Conservation (phyloP, 2,888 invertebrate species). For the Apamea monoglypha region DNA sequence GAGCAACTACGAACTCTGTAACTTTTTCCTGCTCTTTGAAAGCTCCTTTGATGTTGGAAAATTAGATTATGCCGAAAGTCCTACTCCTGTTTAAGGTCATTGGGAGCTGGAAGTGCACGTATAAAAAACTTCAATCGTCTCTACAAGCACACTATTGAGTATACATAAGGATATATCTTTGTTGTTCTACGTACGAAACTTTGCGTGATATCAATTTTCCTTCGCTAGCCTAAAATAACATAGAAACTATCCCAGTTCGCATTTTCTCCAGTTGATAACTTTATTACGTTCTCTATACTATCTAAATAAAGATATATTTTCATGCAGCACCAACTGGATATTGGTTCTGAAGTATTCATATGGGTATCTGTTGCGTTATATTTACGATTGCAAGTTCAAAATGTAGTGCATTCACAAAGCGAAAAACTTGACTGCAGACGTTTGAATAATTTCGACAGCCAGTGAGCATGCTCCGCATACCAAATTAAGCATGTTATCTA, state of each 20-base stretch:
- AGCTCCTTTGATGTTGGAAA: slow-evolving; percentile 53
- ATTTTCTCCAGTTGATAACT: slow-evolving; percentile 19
- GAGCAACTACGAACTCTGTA: slow-evolving; percentile 30
- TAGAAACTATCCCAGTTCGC: slow-evolving; percentile 1
- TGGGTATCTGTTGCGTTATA: not conserved
- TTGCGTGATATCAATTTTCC: slow-evolving; percentile 26
- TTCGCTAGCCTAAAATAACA: slow-evolving; percentile 36
- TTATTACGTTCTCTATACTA: slow-evolving; percentile 13
- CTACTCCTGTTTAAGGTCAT: slow-evolving; percentile 11
- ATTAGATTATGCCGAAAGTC: slow-evolving; percentile 58
- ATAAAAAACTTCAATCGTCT: slow-evolving; percentile 8
- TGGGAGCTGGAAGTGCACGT: slow-evolving; percentile 1
- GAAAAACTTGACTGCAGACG: slow-evolving; percentile 2
- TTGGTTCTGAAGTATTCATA: not conserved
- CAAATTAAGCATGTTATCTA: slow-evolving; percentile 19
- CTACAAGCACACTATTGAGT: not conserved
- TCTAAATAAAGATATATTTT: slow-evolving; percentile 6
- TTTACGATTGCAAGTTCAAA: not conserved
- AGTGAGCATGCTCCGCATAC: slow-evolving; percentile 16
- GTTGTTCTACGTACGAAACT: not conserved
- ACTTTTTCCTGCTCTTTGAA: slow-evolving; percentile 56
- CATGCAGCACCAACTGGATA: not conserved
- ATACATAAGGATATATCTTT: not conserved
- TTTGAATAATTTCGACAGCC: not conserved
- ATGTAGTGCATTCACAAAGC: not conserved